A percentile compares a stretch with the other conserved stretches of the same genome.
These are phyloP conservation scores for Alosa alosa DNA, from an alignment of 2,113 vertebrate genomes.

Conservation along the genomic window DNA sequence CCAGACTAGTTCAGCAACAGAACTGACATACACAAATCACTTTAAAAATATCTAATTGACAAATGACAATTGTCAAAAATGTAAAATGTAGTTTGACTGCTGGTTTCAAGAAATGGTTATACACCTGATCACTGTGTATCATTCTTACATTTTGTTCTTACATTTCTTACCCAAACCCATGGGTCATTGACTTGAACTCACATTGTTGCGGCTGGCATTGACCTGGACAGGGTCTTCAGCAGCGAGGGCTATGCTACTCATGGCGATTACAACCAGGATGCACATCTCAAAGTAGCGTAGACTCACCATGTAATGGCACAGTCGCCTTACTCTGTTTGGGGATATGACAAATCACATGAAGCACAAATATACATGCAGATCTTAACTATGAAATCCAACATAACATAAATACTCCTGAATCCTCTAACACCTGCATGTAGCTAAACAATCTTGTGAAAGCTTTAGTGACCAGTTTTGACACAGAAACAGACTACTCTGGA, in stretches of 20 bases:
- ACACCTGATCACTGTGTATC: background rate
- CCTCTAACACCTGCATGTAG: background rate
- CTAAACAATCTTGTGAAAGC: background rate
- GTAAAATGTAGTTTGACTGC: background rate
- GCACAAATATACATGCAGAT: background rate
- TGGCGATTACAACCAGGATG: constrained; percentile 90
- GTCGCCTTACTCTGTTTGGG: constrained; percentile 79
- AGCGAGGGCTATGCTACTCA: constrained; percentile 95
- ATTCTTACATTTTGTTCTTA: background rate
- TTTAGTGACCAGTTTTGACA: no score
- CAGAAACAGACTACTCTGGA: background rate
- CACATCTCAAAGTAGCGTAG: constrained; percentile 96
- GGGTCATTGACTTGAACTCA: constrained; percentile 62
- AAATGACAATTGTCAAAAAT: background rate
- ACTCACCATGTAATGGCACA: constrained; percentile 92
- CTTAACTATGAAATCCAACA: background rate
- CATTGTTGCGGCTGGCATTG: constrained; percentile 85
- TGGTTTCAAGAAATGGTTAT: background rate
- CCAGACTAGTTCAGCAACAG: background rate
- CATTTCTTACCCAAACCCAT: background rate
- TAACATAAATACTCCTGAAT: background rate
- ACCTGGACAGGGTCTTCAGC: constrained; percentile 93
- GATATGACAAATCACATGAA: background rate
- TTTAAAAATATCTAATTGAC: background rate
- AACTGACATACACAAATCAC: background rate